A percentile compares a stretch with the other conserved stretches of the same genome.
phyloP scores from a whole-genome alignment of 2,888 invertebrate species.

The Diogma glabrata region DNA sequence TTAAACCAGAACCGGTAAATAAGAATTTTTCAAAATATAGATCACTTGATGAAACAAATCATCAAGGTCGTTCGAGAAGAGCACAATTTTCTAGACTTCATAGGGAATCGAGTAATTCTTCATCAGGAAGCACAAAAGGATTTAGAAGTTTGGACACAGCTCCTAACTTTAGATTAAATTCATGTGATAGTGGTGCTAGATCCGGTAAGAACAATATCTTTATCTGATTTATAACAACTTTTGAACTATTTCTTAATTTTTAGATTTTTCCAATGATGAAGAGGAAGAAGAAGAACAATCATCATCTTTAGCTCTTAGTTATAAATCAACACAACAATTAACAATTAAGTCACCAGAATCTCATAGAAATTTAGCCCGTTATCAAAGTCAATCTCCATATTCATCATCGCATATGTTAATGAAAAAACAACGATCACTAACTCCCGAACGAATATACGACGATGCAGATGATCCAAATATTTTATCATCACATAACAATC shows the following conservation, averaged over 20 bases:
- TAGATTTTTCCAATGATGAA: slow-evolving; percentile 43
- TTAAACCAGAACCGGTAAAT: slow-evolving; percentile 28
- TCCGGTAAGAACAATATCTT: slow-evolving; percentile 28
- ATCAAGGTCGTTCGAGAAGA: slow-evolving; percentile 38
- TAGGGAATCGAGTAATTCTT: slow-evolving; percentile 39
- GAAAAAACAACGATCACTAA: slow-evolving; percentile 32
- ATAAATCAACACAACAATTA: slow-evolving; percentile 13
- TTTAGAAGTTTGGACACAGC: slow-evolving; percentile 51
- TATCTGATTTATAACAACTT: slow-evolving; percentile 2
- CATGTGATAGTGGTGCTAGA: slow-evolving; percentile 39
- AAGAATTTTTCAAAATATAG: slow-evolving; percentile 9
- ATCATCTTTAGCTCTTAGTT: slow-evolving; percentile 14
- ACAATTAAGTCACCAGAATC: slow-evolving; percentile 1
- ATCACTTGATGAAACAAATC: slow-evolving; percentile 13
- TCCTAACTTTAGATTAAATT: slow-evolving; percentile 36
- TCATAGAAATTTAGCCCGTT: slow-evolving; percentile 1
- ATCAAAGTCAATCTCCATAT: background rate
- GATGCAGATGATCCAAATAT: slow-evolving; percentile 30
- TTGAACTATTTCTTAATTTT: background rate
- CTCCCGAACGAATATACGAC: slow-evolving; percentile 28
- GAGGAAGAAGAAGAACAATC: slow-evolving; percentile 38
- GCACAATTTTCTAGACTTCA: slow-evolving; percentile 41
- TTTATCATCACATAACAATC: slow-evolving; percentile 27
- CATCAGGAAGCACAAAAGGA: slow-evolving; percentile 46
- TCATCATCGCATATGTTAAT: slow-evolving; percentile 11